A percentile compares a stretch with the other conserved stretches of the same genome.
Evolutionary conservation across 2,888 invertebrate genomes (phyloP).

Genomic region (Ophion ventricosus): DNA sequence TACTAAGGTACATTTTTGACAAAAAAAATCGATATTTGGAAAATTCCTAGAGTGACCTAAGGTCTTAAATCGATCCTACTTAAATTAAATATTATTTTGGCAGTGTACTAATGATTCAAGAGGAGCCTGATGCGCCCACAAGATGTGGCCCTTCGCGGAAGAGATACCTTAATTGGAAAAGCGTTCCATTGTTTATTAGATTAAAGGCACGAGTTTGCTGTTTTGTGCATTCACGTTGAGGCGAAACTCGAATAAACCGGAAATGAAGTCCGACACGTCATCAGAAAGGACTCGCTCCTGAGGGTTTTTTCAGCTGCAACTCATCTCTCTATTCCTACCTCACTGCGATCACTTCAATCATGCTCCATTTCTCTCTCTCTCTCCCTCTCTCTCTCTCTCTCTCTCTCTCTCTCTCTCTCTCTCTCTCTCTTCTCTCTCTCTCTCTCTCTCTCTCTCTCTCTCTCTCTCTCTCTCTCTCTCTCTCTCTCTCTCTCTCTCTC

Average conservation of each 20-base stretch:
- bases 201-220: not conserved
- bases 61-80: no score
- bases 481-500: not conserved
- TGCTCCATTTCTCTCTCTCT: not conserved
- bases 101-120: no score
- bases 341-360: not conserved
- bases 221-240: not conserved
- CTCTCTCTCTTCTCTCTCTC: not conserved
- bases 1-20: no score
- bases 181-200: not conserved
- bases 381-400: not conserved
- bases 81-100: no score
- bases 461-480: not conserved
- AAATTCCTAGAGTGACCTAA: no score
- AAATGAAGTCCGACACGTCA: slow-evolving; percentile 18
- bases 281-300: not conserved
- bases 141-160: no score
- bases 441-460: not conserved
- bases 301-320: not conserved
- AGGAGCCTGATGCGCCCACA: no score
- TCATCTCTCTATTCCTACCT: not conserved
- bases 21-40: no score
- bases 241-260: slow-evolving; percentile 20
- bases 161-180: not conserved
- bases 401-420: not conserved